Evolutionary conservation across 2,888 invertebrate species (phyloP), one percentile per base, ranked within the genome.

Genomic region (Leuctra nigra): DNA sequence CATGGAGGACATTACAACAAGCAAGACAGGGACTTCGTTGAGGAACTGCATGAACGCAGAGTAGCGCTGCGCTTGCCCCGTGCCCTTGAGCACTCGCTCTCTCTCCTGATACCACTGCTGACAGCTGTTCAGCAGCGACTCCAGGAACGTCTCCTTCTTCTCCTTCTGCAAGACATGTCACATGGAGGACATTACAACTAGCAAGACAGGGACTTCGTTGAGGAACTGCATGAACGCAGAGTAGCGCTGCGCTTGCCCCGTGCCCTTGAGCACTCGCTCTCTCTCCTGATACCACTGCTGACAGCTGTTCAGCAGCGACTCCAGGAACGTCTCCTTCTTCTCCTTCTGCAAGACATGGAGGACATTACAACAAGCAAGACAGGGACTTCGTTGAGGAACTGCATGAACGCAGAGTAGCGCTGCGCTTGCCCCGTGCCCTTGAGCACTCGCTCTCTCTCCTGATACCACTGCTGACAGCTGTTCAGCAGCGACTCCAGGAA

Each of bases 51-150:
- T 90, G 76, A 91, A 92, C 63, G 91, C 88, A 68, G 69, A 67
- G 86, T 87, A 68, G 81, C 84, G 59, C 81, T 79, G 36, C 83
- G 82, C 53, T 84, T 79, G 13, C 83, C 84, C 68, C 61, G 63
- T 61, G 74, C 64, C 67, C 59, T 72, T 68, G 24, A 75, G 73
- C 65, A 82, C 76, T 71, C 84, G 83, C 64, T 84, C 86, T 35
- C 87, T 74, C 73, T 92, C 91, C 71, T 90, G 90, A 74, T 89
- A 92, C 86, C 86, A 88, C 72, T 91, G 91, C 71, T 91, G 88
- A 72, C 91, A 91, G 38, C 87, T 90, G 72, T 93, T 93, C 63
- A 93, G 77, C 63, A 93, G 76, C 35, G 91, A 88, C 75, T 93
- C 93, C 66, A 92, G 77, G 73, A 92, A 93, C 39, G 91, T 92